These are phyloP conservation scores for Mimas tiliae DNA, from an alignment of 2,888 invertebrate species.

Conservation along the genomic window DNA sequence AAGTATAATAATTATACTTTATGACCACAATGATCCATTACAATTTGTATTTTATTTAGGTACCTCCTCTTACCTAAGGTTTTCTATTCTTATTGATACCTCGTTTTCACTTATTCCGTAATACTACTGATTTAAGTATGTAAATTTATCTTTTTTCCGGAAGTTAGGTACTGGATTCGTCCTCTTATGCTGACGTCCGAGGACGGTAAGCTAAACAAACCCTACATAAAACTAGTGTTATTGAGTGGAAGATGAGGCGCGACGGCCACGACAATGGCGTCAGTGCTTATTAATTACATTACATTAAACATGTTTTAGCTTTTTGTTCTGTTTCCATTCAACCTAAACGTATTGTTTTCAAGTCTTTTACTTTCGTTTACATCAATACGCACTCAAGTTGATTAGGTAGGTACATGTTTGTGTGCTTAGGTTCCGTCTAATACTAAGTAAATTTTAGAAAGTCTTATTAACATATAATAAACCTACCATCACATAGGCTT, in stretches of 20 bases:
- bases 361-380: slow-evolving; percentile 42
- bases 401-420: slow-evolving; percentile 36
- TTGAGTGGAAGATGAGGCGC: slow-evolving; percentile 60
- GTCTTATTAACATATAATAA: too few species aligned
- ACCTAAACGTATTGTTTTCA: slow-evolving; percentile 45
- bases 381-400: slow-evolving; percentile 38
- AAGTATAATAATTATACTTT: too few species aligned
- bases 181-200: slow-evolving; percentile 56
- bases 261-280: slow-evolving; percentile 51
- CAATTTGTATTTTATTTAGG: too few species aligned
- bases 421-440: slow-evolving; percentile 15
- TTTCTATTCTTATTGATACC: too few species aligned
- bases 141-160: neutral
- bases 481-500: too few species aligned
- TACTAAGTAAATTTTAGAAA: too few species aligned
- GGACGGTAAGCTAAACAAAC: slow-evolving; percentile 51
- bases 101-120: neutral
- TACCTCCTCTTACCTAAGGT: too few species aligned
- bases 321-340: slow-evolving; percentile 36
- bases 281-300: slow-evolving; percentile 66
- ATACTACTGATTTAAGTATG: neutral
- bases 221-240: slow-evolving; percentile 64
- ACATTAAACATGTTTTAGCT: slow-evolving; percentile 67
- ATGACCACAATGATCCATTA: too few species aligned
- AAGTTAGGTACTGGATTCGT: slow-evolving; percentile 43